These are phyloP conservation scores for Drosophila merina DNA, from an alignment of 2,888 invertebrate species.

Conservation along the genomic window DNA sequence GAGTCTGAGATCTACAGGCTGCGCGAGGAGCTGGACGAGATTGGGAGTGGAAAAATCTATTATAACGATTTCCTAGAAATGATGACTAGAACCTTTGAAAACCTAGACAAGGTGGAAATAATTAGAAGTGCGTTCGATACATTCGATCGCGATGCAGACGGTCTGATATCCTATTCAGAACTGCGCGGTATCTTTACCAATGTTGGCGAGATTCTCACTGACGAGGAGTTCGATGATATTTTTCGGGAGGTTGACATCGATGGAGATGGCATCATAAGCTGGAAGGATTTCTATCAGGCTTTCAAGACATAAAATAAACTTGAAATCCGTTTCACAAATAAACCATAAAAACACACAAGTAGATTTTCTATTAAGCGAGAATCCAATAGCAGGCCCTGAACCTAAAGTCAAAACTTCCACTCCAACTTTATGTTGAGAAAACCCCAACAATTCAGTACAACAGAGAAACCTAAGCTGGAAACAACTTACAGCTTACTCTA, in stretches of 20 bases:
- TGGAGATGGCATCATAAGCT: conserved; percentile 11
- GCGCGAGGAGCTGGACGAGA: conserved; percentile 12
- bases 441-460: no score
- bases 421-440: no score
- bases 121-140: conserved; percentile 86
- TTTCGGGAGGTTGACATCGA: conserved; percentile 7
- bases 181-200: conserved; percentile 99
- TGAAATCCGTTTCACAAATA: neutral
- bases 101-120: neutral
- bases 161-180: conserved; percentile 97
- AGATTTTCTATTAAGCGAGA: no score
- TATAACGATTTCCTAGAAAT: conserved; percentile 12
- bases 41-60: conserved; percentile 7
- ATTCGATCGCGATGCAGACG: conserved; percentile 98
- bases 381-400: no score
- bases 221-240: conserved; percentile 96
- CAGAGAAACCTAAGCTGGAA: no score
- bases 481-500: no score
- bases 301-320: neutral
- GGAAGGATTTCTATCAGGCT: neutral
- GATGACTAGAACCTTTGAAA: conserved; percentile 8
- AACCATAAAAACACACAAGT: no score
- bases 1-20: conserved; percentile 18
- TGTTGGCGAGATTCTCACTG: conserved; percentile 98
- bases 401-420: no score